Conservation (phyloP, 1,140 invertebrate species). For the Aethina tumida region DNA sequence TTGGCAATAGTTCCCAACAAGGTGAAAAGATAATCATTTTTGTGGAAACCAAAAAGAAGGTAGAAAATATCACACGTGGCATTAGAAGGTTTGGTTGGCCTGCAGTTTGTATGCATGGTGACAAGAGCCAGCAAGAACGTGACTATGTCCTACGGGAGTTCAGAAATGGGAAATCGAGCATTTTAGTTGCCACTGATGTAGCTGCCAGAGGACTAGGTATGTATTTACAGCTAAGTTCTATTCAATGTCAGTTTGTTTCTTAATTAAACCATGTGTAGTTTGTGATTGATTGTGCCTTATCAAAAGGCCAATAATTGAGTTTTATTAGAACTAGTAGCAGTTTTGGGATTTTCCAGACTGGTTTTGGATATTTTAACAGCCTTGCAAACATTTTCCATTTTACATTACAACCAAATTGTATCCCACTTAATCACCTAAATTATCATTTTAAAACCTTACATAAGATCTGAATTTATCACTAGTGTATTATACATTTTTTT, state of each 20-base stretch:
- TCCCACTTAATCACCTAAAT: too few species aligned
- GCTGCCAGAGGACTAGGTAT: slow-evolving; percentile 96
- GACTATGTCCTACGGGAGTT: slow-evolving; percentile 95
- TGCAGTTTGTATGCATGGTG: slow-evolving; percentile 90
- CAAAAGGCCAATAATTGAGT: not conserved
- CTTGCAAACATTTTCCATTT: too few species aligned
- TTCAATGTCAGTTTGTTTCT: slow-evolving; percentile 7
- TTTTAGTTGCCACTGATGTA: slow-evolving; percentile 96
- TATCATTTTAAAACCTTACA: too few species aligned
- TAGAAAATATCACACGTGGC: slow-evolving; percentile 82
- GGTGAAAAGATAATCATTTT: slow-evolving; percentile 93
- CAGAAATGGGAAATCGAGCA: slow-evolving; percentile 76
- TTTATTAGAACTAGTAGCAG: slow-evolving; percentile 23
- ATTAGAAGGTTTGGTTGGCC: slow-evolving; percentile 87
- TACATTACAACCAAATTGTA: too few species aligned
- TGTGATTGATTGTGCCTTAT: too few species aligned
- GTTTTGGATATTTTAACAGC: too few species aligned
- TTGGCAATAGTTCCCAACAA: slow-evolving; percentile 71
- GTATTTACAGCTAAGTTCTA: slow-evolving; percentile 37
- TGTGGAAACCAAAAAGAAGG: slow-evolving; percentile 93
- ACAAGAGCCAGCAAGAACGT: slow-evolving; percentile 93
- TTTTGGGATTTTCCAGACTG: slow-evolving; percentile 34
- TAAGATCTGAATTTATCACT: too few species aligned
- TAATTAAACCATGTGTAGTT: slow-evolving; percentile 12
- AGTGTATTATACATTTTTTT: too few species aligned